Percentiles rank a stretch among this genome's conserved stretches.
Conservation (phyloP, 2,113 vertebrate species). For the Meriones unguiculatus region DNA sequence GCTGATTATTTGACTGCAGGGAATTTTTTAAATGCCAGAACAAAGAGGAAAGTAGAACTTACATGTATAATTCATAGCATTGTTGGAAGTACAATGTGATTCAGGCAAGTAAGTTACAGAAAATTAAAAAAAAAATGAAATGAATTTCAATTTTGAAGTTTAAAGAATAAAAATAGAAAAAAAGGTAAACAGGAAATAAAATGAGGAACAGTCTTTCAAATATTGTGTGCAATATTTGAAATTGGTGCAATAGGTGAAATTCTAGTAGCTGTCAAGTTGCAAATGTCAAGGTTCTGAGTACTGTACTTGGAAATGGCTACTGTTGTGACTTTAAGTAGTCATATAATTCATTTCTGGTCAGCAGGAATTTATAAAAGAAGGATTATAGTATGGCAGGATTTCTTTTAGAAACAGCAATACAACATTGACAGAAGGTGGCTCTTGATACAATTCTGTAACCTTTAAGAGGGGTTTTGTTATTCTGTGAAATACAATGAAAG, state of each 20-base stretch:
- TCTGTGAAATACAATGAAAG: constrained; percentile 7
- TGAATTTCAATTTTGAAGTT: not conserved
- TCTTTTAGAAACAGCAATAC: constrained; percentile 42
- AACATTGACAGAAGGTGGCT: constrained; percentile 41
- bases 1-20: not conserved
- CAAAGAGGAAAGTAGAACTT: not conserved
- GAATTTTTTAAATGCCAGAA: not conserved
- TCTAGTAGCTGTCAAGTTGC: not conserved
- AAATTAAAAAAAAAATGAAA: not conserved
- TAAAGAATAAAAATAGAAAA: not conserved
- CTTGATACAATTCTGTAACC: constrained; percentile 64
- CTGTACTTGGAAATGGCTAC: not conserved
- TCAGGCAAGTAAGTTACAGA: not conserved
- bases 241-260: no score
- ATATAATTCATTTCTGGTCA: constrained; percentile 52
- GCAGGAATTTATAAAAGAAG: constrained; percentile 45
- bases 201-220: not conserved
- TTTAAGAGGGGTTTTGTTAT: constrained; percentile 63
- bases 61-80: not conserved
- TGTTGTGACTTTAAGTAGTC: constrained; percentile 33
- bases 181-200: not conserved
- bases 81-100: not conserved
- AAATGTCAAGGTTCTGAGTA: constrained; percentile 51
- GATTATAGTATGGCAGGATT: constrained; percentile 23
- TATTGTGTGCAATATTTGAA: not conserved